These are phyloP conservation scores for Coendou prehensilis DNA, from an alignment of 2,797 vertebrate genomes.

Conservation along the genomic window DNA sequence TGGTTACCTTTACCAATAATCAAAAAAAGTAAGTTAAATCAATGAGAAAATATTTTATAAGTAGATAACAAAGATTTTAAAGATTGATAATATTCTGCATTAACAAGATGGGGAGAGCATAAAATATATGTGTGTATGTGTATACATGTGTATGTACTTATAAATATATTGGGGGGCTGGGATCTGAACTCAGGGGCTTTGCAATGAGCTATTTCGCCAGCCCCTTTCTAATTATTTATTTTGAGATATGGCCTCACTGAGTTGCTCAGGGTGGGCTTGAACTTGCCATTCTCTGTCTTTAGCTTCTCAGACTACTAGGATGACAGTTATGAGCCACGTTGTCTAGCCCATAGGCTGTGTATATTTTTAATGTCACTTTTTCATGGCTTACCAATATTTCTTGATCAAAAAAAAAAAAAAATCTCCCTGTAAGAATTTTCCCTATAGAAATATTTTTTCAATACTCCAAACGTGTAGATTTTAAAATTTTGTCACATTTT, in stretches of 20 bases:
- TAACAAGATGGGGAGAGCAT: neutral
- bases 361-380: neutral
- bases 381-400: neutral
- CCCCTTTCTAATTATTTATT: neutral
- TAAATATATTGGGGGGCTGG: no score
- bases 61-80: neutral
- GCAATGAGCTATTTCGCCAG: neutral
- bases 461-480: neutral
- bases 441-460: neutral
- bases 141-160: neutral
- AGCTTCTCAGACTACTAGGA: neutral
- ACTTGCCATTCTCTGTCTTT: neutral
- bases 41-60: slow-evolving; percentile 19
- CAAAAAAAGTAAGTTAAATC: neutral
- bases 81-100: slow-evolving; percentile 29
- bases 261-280: neutral
- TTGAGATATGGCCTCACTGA: neutral
- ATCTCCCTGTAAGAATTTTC: neutral
- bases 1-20: neutral
- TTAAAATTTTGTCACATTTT: neutral
- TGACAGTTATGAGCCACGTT: neutral
- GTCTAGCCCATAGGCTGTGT: neutral
- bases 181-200: neutral
- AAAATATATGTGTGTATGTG: neutral
- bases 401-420: slow-evolving; percentile 29